These are phyloP conservation scores for Hippasteria phrygiana DNA, from an alignment of 53 echinoderm and acorn worm genomes.

Conservation along the genomic window DNA sequence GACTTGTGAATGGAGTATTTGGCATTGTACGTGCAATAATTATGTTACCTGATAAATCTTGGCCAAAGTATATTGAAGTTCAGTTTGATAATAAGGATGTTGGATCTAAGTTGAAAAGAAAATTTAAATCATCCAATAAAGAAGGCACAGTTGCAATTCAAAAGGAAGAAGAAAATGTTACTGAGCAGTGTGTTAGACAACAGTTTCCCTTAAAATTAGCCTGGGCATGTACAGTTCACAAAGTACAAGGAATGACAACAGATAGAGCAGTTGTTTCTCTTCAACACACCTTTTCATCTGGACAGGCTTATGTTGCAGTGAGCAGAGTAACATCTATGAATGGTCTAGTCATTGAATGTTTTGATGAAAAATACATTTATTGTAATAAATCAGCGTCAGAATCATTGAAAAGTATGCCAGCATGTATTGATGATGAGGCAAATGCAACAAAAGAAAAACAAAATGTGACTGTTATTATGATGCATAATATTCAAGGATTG, in stretches of 20 bases:
- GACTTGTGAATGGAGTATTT: slow-evolving; percentile 76
- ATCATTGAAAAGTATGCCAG: no score
- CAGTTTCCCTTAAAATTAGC: no score
- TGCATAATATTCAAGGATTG: no score
- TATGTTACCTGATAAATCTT: no score
- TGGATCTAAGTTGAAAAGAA: neutral
- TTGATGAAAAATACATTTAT: no score
- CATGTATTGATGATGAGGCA: neutral
- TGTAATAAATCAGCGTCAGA: slow-evolving; percentile 13
- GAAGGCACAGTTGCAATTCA: neutral
- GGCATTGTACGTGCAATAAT: slow-evolving; percentile 42
- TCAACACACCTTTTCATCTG: slow-evolving; percentile 52
- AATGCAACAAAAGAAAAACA: slow-evolving; percentile 27
- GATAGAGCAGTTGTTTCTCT: slow-evolving; percentile 63
- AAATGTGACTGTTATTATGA: slow-evolving; percentile 15
- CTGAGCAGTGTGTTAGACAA: neutral
- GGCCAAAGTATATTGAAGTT: neutral
- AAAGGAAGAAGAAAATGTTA: neutral
- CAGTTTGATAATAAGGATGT: slow-evolving; percentile 24
- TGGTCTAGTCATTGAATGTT: no score
- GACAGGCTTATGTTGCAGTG: slow-evolving; percentile 73
- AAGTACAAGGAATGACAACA: no score
- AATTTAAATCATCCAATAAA: no score
- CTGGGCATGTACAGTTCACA: no score
- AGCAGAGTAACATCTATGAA: no score